phyloP scores from a whole-genome alignment of 2,797 vertebrate genomes.

The Anomalospiza imberbis region DNA sequence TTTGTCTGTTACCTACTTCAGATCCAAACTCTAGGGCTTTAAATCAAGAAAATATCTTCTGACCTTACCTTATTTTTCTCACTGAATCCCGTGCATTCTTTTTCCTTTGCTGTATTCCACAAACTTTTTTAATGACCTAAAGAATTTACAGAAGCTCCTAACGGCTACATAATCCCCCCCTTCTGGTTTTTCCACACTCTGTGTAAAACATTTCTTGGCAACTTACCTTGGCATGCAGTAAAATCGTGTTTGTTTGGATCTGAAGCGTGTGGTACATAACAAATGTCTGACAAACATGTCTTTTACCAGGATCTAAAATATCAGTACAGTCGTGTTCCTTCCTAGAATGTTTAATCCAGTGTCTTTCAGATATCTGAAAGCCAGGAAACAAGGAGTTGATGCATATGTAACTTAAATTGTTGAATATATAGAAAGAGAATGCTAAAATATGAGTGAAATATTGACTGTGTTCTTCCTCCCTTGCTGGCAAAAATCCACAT shows the following conservation, averaged over 20 bases:
- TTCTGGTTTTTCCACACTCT: not conserved
- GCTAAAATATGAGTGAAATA: not conserved
- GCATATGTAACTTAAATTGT: not conserved
- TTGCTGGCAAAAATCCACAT: not conserved
- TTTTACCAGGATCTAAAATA: not conserved
- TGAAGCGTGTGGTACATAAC: not conserved
- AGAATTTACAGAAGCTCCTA: not conserved
- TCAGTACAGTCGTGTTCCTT: not conserved
- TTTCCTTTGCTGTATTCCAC: not conserved
- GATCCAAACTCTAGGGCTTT: not conserved
- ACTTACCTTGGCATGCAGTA: not conserved
- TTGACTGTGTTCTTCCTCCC: not conserved
- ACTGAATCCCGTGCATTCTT: not conserved
- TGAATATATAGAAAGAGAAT: not conserved
- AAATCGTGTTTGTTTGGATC: not conserved
- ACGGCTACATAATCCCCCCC: not conserved
- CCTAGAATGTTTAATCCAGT: not conserved
- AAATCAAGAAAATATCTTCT: not conserved
- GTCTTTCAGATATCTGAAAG: not conserved
- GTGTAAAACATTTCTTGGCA: not conserved
- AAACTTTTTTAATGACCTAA: not conserved
- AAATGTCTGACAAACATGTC: not conserved
- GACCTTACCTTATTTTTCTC: constrained; percentile 1
- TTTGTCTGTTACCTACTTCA: not conserved
- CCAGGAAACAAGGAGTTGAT: not conserved